Percentiles rank a stretch among this genome's conserved stretches.
phyloP scores from a whole-genome alignment of 2,888 invertebrate genomes.

The Scotopteryx bipunctaria region DNA sequence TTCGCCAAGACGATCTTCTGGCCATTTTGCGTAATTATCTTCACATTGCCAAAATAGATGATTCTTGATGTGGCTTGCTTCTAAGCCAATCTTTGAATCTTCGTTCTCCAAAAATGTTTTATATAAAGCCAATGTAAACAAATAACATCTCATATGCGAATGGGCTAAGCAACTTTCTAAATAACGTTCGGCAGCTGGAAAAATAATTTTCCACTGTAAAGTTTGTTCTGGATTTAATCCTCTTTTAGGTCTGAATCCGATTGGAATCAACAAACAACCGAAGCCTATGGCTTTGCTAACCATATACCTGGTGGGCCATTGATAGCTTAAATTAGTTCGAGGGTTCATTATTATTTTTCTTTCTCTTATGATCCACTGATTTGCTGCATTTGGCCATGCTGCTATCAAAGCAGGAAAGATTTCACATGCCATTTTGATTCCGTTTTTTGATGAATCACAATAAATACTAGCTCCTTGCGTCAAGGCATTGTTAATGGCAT shows the following conservation, averaged over 20 bases:
- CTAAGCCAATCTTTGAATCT: conserved; percentile 85
- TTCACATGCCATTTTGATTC: conserved; percentile 81
- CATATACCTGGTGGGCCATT: conserved; percentile 88
- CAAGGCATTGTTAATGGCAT: conserved; percentile 79
- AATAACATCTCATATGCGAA: conserved; percentile 87
- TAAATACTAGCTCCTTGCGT: conserved; percentile 87
- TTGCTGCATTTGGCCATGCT: conserved; percentile 89
- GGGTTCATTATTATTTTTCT: conserved; percentile 83
- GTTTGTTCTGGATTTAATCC: conserved; percentile 84
- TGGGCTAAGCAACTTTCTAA: conserved; percentile 88
- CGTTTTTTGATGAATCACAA: conserved; percentile 77
- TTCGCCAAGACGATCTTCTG: conserved; percentile 88
- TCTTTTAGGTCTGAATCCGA: conserved; percentile 86
- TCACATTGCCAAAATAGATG: conserved; percentile 92
- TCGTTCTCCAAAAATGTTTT: conserved; percentile 88
- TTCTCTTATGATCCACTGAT: conserved; percentile 86
- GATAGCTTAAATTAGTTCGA: conserved; percentile 81
- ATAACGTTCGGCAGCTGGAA: conserved; percentile 90
- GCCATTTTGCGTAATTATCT: conserved; percentile 87
- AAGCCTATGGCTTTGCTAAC: conserved; percentile 85
- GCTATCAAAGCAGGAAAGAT: conserved; percentile 87
- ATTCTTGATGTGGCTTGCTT: conserved; percentile 88
- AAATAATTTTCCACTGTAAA: conserved; percentile 91
- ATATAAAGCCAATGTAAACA: conserved; percentile 87
- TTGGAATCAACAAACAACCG: conserved; percentile 88